These are phyloP conservation scores for Melinaea menophilus DNA, from an alignment of 2,888 invertebrate genomes.

Conservation along the genomic window DNA sequence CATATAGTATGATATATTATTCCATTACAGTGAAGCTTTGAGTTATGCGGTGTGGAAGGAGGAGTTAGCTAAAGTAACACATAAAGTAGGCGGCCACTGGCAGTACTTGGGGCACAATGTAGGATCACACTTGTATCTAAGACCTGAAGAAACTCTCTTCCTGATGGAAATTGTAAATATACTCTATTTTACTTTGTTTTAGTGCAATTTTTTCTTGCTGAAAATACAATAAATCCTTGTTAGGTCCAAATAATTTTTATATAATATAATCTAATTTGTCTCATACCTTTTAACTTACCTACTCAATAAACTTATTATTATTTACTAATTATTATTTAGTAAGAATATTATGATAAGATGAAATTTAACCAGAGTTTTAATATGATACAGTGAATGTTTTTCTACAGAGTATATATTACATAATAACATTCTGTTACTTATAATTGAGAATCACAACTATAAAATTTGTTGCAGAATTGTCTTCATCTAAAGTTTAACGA, in stretches of 20 bases:
- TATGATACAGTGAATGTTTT: too few relatives aligned
- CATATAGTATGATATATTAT: too few relatives aligned
- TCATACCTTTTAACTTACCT: too few relatives aligned
- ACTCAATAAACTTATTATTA: too few relatives aligned
- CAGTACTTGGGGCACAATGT: slow-evolving; percentile 73
- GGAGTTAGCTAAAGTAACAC: slow-evolving; percentile 74
- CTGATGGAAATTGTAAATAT: slow-evolving; percentile 82
- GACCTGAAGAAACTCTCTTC: slow-evolving; percentile 82
- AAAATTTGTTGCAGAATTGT: slow-evolving; percentile 76
- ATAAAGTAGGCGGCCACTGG: slow-evolving; percentile 77
- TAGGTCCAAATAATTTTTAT: too few relatives aligned
- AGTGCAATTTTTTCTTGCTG: too few relatives aligned
- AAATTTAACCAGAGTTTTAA: too few relatives aligned
- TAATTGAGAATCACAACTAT: slow-evolving; percentile 9
- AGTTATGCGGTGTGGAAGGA: slow-evolving; percentile 78
- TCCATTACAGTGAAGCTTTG: slow-evolving; percentile 60
- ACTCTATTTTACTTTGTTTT: background rate
- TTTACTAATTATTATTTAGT: too few relatives aligned
- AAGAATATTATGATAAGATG: too few relatives aligned
- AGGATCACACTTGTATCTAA: slow-evolving; percentile 68
- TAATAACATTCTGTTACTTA: slow-evolving; percentile 1
- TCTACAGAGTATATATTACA: background rate
- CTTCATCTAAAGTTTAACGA: slow-evolving; percentile 77
- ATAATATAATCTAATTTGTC: too few relatives aligned
- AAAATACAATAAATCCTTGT: too few relatives aligned